phyloP scores from a whole-genome alignment of 2,797 vertebrate genomes.

The Acanthis flammea region DNA sequence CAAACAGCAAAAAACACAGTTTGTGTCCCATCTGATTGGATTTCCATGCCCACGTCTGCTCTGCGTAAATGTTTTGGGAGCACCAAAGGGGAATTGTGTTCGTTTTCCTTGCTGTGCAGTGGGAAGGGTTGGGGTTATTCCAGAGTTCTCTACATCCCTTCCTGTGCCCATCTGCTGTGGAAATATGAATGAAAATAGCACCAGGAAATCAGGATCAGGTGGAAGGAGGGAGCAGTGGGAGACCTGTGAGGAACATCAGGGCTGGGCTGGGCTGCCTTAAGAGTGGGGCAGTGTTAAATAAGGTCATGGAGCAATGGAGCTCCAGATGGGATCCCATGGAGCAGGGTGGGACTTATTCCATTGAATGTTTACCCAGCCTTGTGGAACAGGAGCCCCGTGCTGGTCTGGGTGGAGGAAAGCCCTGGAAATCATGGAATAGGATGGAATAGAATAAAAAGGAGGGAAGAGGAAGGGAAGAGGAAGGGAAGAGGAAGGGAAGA shows the following conservation, averaged over 20 bases:
- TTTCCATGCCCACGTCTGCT: slow-evolving; percentile 53
- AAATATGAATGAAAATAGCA: neutral
- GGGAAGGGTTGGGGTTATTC: neutral
- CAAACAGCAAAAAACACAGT: neutral
- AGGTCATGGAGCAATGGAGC: neutral
- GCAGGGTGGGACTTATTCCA: neutral
- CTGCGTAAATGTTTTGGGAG: slow-evolving; percentile 27
- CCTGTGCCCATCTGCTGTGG: neutral
- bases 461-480: too few relatives aligned
- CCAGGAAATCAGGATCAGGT: neutral
- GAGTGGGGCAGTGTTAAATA: neutral
- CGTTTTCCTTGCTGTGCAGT: neutral
- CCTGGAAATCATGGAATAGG: neutral
- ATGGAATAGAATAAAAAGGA: neutral
- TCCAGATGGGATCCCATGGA: neutral
- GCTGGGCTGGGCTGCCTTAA: neutral
- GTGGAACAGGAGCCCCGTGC: neutral
- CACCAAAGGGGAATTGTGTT: neutral
- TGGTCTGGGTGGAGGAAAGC: neutral
- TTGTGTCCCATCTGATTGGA: slow-evolving; percentile 24
- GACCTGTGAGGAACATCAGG: neutral
- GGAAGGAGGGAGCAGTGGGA: neutral
- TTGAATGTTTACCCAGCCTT: neutral
- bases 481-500: too few relatives aligned
- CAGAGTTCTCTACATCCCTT: neutral